Evolutionary conservation across 2,888 invertebrate species (phyloP), one percentile per base, ranked within the genome.

Genomic region (Xanthia togata): DNA sequence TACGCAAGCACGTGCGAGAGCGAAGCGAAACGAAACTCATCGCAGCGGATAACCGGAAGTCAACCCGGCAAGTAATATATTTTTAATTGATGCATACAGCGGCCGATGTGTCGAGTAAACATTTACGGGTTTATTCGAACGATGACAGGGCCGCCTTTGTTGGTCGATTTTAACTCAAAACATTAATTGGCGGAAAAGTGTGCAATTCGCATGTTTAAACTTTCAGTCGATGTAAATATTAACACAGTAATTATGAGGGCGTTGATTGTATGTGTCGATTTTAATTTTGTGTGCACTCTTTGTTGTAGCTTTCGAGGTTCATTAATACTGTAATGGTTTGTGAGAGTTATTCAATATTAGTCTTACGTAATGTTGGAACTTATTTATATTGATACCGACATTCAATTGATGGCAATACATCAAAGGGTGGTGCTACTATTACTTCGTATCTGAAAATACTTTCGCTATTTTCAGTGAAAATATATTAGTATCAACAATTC

Each of bases 101-200:
- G 89, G 87, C 91, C 93, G 91, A 94, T 93, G 94, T 94, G 95
- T 95, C 92, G 93, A 90, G 94, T 93, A 96, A 96, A 96, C 94
- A 96, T 95, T 95, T 93, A 93, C 94, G 90, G 91, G 91, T 93
- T 93, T 91, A 93, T 93, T 91, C 90, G 89, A 89, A 90, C 94
- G 93, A 93, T 93, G 94, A 93, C 93, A 93, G 91, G 88, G 83
- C 85, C 90, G 88, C 93, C 93, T 94, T 95, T 96, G 95, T 96
- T 93, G 91, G 88, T 88, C 91, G 93, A 92, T 94, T 95, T 94
- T 91, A 93, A 94, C 93, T 92, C 92, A 91, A 92, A 93, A 93
- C 93, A 94, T 94, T 95, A 95, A 95, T 95, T 95, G 95, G 92
- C 92, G 94, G 92, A 94, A 95, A 95, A 96, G 93, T 95, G 95